Base-by-base conservation (phyloP, 2,888 invertebrate species). In the Pterostichus niger region DNA sequence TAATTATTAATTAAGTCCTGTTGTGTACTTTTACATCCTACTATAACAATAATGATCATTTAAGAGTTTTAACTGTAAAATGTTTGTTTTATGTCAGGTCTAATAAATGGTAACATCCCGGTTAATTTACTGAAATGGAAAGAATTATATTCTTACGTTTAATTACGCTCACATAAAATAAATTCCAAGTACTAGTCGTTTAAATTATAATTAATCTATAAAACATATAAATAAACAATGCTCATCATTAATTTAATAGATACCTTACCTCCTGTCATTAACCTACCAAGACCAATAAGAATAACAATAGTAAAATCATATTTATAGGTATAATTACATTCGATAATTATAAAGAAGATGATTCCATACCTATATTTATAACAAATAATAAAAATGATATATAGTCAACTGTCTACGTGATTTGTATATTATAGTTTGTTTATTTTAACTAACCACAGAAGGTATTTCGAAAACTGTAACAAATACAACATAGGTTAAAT, bases 11-110 rank as follows among this genome's bases (percentile, higher is more conserved):
- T 59, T 59, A 71, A 71, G 24, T 71, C 46, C 17, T 71, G 15
- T 71, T 71, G 24, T 40, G 11, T 71, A 24, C 46, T 71, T 71
- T 44, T 71, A 71, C 71, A 40, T 71, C 71, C 71, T 46, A 46
- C 15, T n/a, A 5, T 44, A 71, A 44, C 24, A 44, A 40, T 71
- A 40, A 40, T 15, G 59, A 9, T 59, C 24, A 59, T 24, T 59
- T 59, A 31, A 24, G 31, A 59, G 24, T 59, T 56, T 17, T 24
- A 59, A 59, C 59, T 59, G 31, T 59, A 59, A 59, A 59, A 11
- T 24, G 31, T 17, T 59, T 59, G 24, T 59, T 59, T 17, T 59
- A 59, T 54, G 6, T 1, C 2, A 15, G 24, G 15, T 24, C 31
- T 9, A 59, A 24, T 24, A 59, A 31, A 11, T 6, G 17, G 31